Evolutionary conservation across 2,888 invertebrate species (phyloP), one percentile per base, ranked within the genome.

Genomic region (Spisula solida): DNA sequence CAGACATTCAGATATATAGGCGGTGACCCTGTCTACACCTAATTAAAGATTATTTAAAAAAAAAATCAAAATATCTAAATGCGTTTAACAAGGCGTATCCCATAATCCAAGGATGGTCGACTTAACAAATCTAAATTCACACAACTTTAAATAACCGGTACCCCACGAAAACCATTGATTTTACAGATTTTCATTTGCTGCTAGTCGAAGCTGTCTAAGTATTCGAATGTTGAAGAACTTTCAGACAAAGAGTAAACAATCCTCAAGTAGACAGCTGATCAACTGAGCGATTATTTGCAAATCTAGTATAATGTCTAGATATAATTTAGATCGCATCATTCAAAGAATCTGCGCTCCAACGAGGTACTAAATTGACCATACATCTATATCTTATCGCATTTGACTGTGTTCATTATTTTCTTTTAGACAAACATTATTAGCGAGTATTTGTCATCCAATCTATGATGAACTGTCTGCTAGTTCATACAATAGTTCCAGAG

Each of bases 341-440:
- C 75, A 75, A 41, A 75, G 75, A 75, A 31, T 31, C 75, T 75
- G 34, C 75, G 31, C 12, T 31, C 31, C 18, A 75, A 75, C 34
- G 75, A 18, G 31, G 75, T 34, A 75, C 25, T 18, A 75, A 75
- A 75, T 75, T 75, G 31, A 75, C 75, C 75, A 31, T 75, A 75
- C 18, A 75, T 75, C 60, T 66, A 66, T 10, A 6, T 70, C 70
- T 75, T 20, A 75, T 75, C 75, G 34, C 18, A 31, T 31, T 75
- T 16, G 31, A 31, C 34, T 75, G 18, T 34, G 18, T 75, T 18
- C 34, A 75, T 75, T 25, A 66, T n/a, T 66, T 66, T 66, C 60
- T 66, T n/a, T 66, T 66, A 25, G 60, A 66, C 25, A 25, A 66
- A 66, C 60, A 66, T 66, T 66, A 25, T 66, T 25, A 66, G 25